A percentile compares a stretch with the other conserved stretches of the same genome.
These are phyloP conservation scores for Hystrix brachyura DNA, from an alignment of 2,113 vertebrate genomes.

Conservation along the genomic window DNA sequence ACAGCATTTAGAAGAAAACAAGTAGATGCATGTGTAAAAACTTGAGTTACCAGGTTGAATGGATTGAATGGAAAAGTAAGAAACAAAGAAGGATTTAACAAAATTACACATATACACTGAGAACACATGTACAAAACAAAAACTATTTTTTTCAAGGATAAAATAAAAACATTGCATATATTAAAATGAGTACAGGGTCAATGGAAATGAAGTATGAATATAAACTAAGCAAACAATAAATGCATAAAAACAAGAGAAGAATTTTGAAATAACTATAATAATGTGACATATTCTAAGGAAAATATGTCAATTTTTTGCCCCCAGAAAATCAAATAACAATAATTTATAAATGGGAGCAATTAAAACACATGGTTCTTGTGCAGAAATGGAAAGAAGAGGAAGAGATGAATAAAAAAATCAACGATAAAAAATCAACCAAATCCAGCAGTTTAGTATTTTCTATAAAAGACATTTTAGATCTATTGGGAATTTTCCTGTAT, in stretches of 20 bases:
- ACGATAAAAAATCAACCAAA: background rate
- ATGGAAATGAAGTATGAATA: background rate
- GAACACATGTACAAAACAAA: background rate
- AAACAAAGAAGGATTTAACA: background rate
- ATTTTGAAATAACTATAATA: background rate
- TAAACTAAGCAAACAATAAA: background rate
- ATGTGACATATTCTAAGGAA: background rate
- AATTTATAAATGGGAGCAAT: background rate
- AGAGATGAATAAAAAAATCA: background rate
- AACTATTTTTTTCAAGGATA: background rate
- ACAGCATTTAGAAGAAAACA: background rate
- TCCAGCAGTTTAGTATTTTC: background rate
- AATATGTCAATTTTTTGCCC: background rate
- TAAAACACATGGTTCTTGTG: background rate
- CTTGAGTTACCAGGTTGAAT: background rate
- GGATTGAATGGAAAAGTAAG: background rate
- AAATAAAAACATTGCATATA: background rate
- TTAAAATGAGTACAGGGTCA: background rate
- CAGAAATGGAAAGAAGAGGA: background rate
- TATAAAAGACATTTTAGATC: background rate
- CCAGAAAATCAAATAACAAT: background rate
- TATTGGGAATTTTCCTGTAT: background rate
- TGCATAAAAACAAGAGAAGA: background rate
- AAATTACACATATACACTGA: background rate
- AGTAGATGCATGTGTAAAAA: background rate